These are phyloP conservation scores for Amphipyra tragopoginis DNA, from an alignment of 2,888 invertebrate species.

Conservation along the genomic window DNA sequence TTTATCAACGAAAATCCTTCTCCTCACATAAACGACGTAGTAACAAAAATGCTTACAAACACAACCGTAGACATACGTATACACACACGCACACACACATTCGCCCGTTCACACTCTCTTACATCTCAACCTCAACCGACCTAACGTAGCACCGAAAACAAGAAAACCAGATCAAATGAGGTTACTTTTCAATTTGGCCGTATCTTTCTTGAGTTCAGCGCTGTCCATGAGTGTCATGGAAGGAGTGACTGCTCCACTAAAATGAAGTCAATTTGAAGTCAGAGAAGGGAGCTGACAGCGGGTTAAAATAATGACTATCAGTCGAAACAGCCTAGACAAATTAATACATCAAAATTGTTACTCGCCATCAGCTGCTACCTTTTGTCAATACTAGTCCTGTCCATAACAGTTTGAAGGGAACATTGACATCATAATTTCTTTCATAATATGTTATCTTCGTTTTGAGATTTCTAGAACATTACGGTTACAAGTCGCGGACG, in stretches of 20 bases:
- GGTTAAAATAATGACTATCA: conserved; percentile 65
- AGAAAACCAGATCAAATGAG: conserved; percentile 45
- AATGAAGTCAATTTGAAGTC: conserved; percentile 43
- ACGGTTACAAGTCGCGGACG: conserved; percentile 51
- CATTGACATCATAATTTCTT: conserved; percentile 33
- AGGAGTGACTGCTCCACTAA: conserved; percentile 37
- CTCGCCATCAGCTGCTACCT: conserved; percentile 52
- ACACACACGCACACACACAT: conserved; percentile 48
- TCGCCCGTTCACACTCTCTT: conserved; percentile 46
- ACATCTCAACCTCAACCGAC: conserved; percentile 60
- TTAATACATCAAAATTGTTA: conserved; percentile 61
- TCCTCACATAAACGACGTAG: conserved; percentile 75
- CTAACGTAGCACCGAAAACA: conserved; percentile 46
- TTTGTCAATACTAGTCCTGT: conserved; percentile 36
- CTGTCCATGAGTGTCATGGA: conserved; percentile 44
- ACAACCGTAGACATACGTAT: conserved; percentile 77
- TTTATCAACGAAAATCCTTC: conserved; percentile 75
- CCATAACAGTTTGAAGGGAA: conserved; percentile 38
- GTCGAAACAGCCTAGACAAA: conserved; percentile 58
- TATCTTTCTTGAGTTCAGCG: conserved; percentile 45
- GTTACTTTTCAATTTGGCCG: conserved; percentile 41
- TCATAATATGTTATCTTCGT: conserved; percentile 15
- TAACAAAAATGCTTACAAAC: conserved; percentile 82
- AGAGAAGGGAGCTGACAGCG: conserved; percentile 68
- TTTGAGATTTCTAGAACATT: conserved; percentile 24